Base-by-base conservation (phyloP, 2,888 invertebrate genomes). In the Oxyscelio sp. region DNA sequence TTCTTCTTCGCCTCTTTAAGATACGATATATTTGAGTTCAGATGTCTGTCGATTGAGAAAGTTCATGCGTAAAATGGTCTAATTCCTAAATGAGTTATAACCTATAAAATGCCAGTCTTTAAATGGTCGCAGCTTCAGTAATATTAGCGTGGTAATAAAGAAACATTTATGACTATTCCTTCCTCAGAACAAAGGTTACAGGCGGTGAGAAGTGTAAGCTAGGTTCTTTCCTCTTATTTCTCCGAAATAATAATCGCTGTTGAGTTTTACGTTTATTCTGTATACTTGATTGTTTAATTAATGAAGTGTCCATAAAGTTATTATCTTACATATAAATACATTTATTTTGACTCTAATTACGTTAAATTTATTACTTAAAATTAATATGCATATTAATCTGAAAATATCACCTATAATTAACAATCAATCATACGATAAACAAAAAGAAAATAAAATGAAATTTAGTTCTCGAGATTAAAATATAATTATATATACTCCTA, bases 51-150 rank as follows among this genome's bases (percentile, higher is more conserved):
- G n/a, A n/a, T 87, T 89, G 87, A 85, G 90, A 89, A 89, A 89
- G 86, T 90, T 88, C n/a, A n/a, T n/a, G n/a, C n/a, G n/a, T n/a
- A n/a, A 91, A 92, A 92, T 90, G 91, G 91, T 84, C 91, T 91
- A 92, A 92, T 92, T 92, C 88, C 83, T 87, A 89, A 89, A 90
- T 92, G 91, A 93, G 89, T 92, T 92, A 91, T 91, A 89, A 91
- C 89, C 91, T 90, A 92, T 92, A 91, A 91, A 92, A 91, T 79
- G 87, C 85, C 82, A 89, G 88, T 87, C 89, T 90, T 91, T 88
- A 87, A 90, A 89, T 89, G 90, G 89, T 88, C 87, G 75, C 87
- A 79, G 86, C 88, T 83, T 85, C 90, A 90, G 91, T 91, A 90
- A 92, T 92, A 92, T 92, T 91, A 91, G 90, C 89, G 89, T 84